A percentile compares a stretch with the other conserved stretches of the same genome.
Conservation (phyloP, 2,797 vertebrate species). For the Buphagus erythrorhynchus region DNA sequence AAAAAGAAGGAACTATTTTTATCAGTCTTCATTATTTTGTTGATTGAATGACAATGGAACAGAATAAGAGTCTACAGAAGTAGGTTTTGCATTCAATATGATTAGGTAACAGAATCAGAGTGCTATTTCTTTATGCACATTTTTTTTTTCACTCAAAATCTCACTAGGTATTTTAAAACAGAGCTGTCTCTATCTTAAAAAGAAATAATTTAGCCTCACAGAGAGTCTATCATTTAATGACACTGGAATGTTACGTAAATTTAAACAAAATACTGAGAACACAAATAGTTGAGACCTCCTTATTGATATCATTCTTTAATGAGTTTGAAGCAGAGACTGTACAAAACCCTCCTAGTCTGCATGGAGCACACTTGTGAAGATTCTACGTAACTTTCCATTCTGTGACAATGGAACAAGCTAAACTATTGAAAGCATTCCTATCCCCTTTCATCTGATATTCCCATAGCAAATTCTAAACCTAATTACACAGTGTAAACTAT, state of each 20-base stretch:
- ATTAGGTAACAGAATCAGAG: not conserved
- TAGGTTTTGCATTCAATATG: not conserved
- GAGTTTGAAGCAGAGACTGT: not conserved
- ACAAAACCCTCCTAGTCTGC: not conserved
- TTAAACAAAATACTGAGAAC: not conserved
- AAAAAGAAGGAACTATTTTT: not conserved
- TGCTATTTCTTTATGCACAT: not conserved
- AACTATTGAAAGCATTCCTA: not conserved
- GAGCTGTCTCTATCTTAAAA: not conserved
- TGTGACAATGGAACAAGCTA: not conserved
- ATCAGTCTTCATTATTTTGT: not conserved
- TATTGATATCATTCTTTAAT: not conserved
- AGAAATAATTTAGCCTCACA: not conserved
- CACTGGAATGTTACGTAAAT: not conserved
- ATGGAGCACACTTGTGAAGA: not conserved
- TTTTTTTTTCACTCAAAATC: not conserved
- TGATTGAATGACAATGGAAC: not conserved
- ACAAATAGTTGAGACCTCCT: not conserved
- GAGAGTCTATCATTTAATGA: not conserved
- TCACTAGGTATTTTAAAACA: not conserved
- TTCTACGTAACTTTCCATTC: not conserved
- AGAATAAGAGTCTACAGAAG: not conserved
- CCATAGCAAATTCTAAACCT: not conserved
- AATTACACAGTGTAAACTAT: conserved; percentile 10
- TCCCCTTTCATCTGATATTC: not conserved